Conservation (phyloP, 2,888 invertebrate species). For the Cloeon dipterum region DNA sequence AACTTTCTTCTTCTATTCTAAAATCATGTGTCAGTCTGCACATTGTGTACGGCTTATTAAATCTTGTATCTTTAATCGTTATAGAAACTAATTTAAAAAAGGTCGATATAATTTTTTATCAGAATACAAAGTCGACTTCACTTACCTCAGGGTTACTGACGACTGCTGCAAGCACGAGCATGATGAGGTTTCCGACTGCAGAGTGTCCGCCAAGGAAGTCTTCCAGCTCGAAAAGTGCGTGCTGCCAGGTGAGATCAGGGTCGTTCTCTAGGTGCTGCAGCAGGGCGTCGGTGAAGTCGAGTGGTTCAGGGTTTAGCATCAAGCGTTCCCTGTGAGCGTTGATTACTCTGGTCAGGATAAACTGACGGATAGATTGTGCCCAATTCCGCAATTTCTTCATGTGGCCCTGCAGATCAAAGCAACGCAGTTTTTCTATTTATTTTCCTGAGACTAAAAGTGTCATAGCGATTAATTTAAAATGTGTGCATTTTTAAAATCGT, state of each 20-base stretch:
- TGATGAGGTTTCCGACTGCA: conserved; percentile 63
- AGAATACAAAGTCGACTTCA: too few species aligned
- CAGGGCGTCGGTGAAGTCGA: conserved; percentile 60
- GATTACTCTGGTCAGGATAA: conserved; percentile 48
- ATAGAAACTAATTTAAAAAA: too few species aligned
- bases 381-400: conserved; percentile 41
- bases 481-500: too few species aligned
- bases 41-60: too few species aligned
- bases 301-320: conserved; percentile 21
- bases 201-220: conserved; percentile 77
- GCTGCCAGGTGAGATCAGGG: conserved; percentile 43
- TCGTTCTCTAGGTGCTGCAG: conserved; percentile 43
- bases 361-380: conserved; percentile 44
- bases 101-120: too few species aligned
- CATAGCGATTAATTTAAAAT: too few species aligned
- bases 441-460: too few species aligned
- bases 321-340: conserved; percentile 24
- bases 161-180: conserved; percentile 47
- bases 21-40: too few species aligned
- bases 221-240: conserved; percentile 60
- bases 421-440: too few species aligned
- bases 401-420: too few species aligned
- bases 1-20: conserved; percentile 5
- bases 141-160: conserved; percentile 30
- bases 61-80: too few species aligned